Conservation (phyloP, 2,888 invertebrate species). For the Hirudinaria manillensis region DNA sequence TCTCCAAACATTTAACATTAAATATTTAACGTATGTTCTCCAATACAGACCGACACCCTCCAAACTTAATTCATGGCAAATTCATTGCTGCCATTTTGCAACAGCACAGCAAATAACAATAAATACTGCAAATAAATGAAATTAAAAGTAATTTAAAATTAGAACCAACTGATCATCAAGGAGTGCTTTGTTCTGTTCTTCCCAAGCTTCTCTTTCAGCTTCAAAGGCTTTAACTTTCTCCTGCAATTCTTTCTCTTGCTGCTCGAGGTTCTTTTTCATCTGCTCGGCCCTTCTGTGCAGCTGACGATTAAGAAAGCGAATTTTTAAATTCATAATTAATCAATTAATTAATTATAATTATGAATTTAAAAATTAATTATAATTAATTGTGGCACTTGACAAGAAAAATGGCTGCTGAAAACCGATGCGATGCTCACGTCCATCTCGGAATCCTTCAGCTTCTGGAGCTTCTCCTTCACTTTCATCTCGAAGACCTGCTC, state of each 20-base stretch:
- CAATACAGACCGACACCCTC: too few species aligned
- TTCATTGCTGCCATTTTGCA: too few species aligned
- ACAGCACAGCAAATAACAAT: too few species aligned
- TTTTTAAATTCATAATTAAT: too few species aligned
- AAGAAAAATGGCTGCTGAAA: not conserved
- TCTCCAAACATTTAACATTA: too few species aligned
- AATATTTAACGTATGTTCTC: too few species aligned
- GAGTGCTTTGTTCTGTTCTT: slow-evolving; percentile 58
- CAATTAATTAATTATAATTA: not conserved
- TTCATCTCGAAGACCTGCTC: slow-evolving; percentile 98
- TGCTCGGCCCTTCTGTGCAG: slow-evolving; percentile 82
- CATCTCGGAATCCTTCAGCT: slow-evolving; percentile 86
- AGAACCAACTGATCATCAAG: slow-evolving; percentile 29
- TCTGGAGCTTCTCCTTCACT: slow-evolving; percentile 89
- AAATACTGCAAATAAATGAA: too few species aligned
- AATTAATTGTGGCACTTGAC: not conserved
- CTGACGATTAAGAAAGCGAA: slow-evolving; percentile 47
- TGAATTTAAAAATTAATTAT: not conserved
- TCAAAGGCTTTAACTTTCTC: slow-evolving; percentile 79
- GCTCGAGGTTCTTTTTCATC: slow-evolving; percentile 71
- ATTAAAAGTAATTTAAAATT: not conserved
- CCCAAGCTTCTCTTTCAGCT: slow-evolving; percentile 80
- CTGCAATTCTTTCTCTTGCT: slow-evolving; percentile 83
- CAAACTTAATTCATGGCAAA: too few species aligned
- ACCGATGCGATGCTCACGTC: slow-evolving; percentile 62